Base-by-base conservation (phyloP, 2,797 vertebrate species). In the Tokudaia tokunoshimensis region DNA sequence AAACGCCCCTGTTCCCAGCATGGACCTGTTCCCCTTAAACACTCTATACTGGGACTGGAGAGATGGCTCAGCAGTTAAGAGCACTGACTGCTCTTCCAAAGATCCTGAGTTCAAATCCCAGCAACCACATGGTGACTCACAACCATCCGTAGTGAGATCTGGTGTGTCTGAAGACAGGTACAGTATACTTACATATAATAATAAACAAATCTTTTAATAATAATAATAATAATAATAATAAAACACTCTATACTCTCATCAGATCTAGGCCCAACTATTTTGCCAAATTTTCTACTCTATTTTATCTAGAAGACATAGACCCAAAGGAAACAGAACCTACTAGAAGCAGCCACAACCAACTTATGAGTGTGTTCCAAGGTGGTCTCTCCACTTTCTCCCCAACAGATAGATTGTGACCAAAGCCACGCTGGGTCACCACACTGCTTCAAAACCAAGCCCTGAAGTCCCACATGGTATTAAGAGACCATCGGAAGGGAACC, bases 381-480 rank as follows among this genome's bases (percentile, higher is more conserved):
- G 5, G 26, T 29, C 82, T 63, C 80, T 2, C 6, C 17, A 2
- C 82, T 24, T 1, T 4, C 6, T n/a, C 80, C 13, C 88, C 74
- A 31, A 31, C 52, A 15, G 41, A 4, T 0, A 8, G 63, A 2
- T 3, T 0, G 0, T 13, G 0, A 34, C 91, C 91, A 61, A 17
- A 50, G 0, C 55, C 1, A 31, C 0, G 29, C 0, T 0, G 5
- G 37, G 1, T 12, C 0, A 7, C 2, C 4, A 13, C 55, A 1
- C 13, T 31, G 0, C 85, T 37, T 59, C 50, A 2, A 14, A 75
- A 26, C 15, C 0, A 61, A 74, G 41, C 7, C 63, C 11, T 1
- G 0, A 17, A 3, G 17, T 5, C 24, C 55, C 50, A 12, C 50
- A n/a, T 17, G 50, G 6, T 2, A 55, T 0, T 0, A 22, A 76